These are phyloP conservation scores for Apomyelois bistriatella DNA, from an alignment of 2,888 invertebrate species.

Conservation along the genomic window DNA sequence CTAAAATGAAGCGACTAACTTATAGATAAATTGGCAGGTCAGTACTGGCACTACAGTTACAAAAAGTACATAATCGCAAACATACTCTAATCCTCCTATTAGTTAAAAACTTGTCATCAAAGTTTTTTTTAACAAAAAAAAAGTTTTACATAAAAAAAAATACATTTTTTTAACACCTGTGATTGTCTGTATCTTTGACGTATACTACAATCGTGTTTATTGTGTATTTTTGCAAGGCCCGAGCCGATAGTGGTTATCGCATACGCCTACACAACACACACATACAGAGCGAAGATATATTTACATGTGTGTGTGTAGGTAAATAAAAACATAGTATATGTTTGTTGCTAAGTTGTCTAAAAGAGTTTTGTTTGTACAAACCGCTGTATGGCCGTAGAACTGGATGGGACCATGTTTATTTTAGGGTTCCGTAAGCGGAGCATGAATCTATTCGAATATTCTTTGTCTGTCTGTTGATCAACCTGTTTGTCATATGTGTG, in stretches of 20 bases:
- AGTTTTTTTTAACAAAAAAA: too few relatives aligned
- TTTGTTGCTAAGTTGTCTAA: constrained; percentile 65
- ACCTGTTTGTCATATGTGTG: too few relatives aligned
- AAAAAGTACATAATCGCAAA: too few relatives aligned
- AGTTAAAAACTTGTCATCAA: too few relatives aligned
- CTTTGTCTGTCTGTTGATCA: too few relatives aligned
- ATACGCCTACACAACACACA: constrained; percentile 65
- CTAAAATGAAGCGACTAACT: too few relatives aligned
- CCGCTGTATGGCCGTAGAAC: not conserved
- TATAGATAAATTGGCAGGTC: too few relatives aligned
- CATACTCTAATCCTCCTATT: too few relatives aligned
- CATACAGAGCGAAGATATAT: constrained; percentile 20
- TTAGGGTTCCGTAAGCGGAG: not conserved
- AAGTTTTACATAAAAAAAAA: not conserved
- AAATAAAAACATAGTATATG: constrained; percentile 39
- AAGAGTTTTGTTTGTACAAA: constrained; percentile 32
- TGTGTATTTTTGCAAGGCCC: constrained; percentile 77
- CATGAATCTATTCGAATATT: too few relatives aligned
- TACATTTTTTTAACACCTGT: too few relatives aligned
- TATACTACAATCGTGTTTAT: constrained; percentile 54
- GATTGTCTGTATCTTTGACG: constrained; percentile 10
- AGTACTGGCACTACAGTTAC: too few relatives aligned
- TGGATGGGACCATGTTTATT: not conserved
- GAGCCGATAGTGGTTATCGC: constrained; percentile 69
- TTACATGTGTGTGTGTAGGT: constrained; percentile 17